phyloP scores from a whole-genome alignment of 2,888 invertebrate species.

The Nysson spinosus region DNA sequence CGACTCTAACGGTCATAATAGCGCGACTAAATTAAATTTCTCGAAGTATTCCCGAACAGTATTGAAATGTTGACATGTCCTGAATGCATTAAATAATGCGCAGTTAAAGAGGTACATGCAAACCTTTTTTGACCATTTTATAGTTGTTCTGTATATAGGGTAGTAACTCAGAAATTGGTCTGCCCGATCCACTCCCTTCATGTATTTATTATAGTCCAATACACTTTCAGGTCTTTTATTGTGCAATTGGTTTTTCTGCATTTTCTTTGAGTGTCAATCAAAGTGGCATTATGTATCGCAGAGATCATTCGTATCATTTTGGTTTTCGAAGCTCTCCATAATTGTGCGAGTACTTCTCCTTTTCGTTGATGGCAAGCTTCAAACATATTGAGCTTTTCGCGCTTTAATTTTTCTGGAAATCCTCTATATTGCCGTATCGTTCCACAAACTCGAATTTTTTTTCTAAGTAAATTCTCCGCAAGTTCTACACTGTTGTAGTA shows the following conservation, averaged over 20 bases:
- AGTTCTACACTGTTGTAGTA: constrained; percentile 20
- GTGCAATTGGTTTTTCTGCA: constrained; percentile 18
- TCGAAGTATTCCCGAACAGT: no score
- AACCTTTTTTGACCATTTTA: constrained; percentile 36
- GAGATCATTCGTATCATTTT: constrained; percentile 21
- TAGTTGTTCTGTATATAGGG: constrained; percentile 25
- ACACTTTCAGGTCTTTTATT: constrained; percentile 41
- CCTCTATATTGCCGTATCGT: constrained; percentile 24
- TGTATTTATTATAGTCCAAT: constrained; percentile 52
- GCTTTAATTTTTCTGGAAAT: constrained; percentile 12
- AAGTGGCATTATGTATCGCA: constrained; percentile 25
- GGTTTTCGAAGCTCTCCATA: constrained; percentile 23
- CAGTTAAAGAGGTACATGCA: constrained; percentile 24
- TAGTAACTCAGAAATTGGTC: constrained; percentile 39
- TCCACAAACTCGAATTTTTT: constrained; percentile 36
- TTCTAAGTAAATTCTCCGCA: constrained; percentile 7
- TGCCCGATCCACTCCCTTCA: constrained; percentile 50
- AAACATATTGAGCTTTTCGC: constrained; percentile 12
- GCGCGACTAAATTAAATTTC: no score
- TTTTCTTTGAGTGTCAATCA: constrained; percentile 9
- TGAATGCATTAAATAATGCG: constrained; percentile 32
- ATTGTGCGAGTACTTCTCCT: constrained; percentile 20
- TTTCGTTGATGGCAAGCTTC: constrained; percentile 11
- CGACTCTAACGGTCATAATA: no score
- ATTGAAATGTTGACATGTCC: constrained; percentile 9